Evolutionary conservation across 2,888 invertebrate genomes (phyloP).

Genomic region (Eupeodes latifasciatus): DNA sequence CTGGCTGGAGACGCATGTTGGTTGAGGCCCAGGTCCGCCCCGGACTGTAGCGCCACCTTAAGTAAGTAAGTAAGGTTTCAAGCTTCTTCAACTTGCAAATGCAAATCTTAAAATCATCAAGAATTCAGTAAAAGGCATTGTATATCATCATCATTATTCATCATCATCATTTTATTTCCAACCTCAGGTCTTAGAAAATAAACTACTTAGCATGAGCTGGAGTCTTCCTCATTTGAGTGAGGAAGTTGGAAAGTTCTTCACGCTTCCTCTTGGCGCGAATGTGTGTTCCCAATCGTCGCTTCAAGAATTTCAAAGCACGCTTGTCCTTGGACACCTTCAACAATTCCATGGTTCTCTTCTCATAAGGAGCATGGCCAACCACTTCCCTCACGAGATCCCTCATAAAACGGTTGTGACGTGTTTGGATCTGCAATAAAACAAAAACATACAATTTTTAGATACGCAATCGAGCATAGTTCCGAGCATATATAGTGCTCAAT

Average conservation of each 20-base stretch:
- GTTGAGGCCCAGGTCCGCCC: too few relatives aligned
- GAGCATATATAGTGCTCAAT: not conserved
- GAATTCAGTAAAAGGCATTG: not conserved
- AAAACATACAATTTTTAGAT: not conserved
- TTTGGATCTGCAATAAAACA: conserved; percentile 88
- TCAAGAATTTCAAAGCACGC: conserved; percentile 98
- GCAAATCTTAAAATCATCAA: not conserved
- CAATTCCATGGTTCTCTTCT: conserved; percentile 99
- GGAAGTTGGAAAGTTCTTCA: conserved; percentile 97
- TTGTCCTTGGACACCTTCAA: conserved; percentile 99
- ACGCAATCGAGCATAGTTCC: not conserved
- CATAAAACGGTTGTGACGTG: conserved; percentile 97
- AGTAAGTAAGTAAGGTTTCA: too few relatives aligned
- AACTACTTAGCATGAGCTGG: conserved; percentile 88
- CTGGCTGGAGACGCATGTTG: too few relatives aligned
- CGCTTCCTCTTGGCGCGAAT: conserved; percentile 99
- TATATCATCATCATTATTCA: not conserved
- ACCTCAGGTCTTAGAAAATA: conserved; percentile 34
- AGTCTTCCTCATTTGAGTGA: conserved; percentile 99
- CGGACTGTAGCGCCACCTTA: too few relatives aligned
- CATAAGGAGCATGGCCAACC: conserved; percentile 99
- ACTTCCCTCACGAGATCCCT: conserved; percentile 98
- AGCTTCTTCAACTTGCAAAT: too few relatives aligned
- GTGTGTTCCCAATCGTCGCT: conserved; percentile 98
- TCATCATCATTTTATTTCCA: conserved; percentile 43